Percentiles rank a stretch among this genome's conserved stretches.
These are phyloP conservation scores for Craterocephalus amniculus DNA, from an alignment of 2,797 vertebrate species.

Conservation along the genomic window DNA sequence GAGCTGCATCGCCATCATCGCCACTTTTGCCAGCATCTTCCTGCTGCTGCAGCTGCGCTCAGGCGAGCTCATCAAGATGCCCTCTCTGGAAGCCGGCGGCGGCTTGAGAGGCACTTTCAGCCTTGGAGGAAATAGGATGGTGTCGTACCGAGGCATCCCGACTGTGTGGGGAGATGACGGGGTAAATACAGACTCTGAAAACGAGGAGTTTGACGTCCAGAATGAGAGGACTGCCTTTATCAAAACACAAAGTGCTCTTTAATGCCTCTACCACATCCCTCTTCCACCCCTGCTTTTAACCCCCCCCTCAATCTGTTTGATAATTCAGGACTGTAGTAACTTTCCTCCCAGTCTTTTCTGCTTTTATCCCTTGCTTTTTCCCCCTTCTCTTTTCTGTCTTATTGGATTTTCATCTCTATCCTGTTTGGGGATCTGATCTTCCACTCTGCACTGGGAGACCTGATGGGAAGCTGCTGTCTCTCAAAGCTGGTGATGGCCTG, in stretches of 20 bases:
- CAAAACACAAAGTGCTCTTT: conserved; percentile 99
- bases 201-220: conserved; percentile 89
- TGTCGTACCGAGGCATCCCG: conserved; percentile 95
- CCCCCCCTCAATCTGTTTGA: conserved; percentile 41
- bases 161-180: conserved; percentile 91
- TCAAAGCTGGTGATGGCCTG: conserved; percentile 46
- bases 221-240: conserved; percentile 98
- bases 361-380: too few species aligned
- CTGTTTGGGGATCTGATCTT: conserved; percentile 50
- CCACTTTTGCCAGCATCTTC: conserved; percentile 90
- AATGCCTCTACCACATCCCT: conserved; percentile 75
- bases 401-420: conserved; percentile 45
- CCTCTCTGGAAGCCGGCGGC: conserved; percentile 75
- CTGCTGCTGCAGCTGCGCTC: conserved; percentile 92
- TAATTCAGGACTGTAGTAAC: conserved; percentile 61
- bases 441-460: conserved; percentile 53
- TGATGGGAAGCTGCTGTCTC: conserved; percentile 57
- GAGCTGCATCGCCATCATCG: conserved; percentile 90
- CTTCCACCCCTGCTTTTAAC: conserved; percentile 56
- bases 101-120: conserved; percentile 67
- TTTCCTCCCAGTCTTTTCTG: too few species aligned
- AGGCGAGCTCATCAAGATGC: conserved; percentile 80
- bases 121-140: conserved; percentile 79
- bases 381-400: conserved; percentile 27
- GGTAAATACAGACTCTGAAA: conserved; percentile 89